Percentiles rank a stretch among this genome's conserved stretches.
phyloP scores from a whole-genome alignment of 2,797 vertebrate species.

The Ctenochaetus hawaiiensis region DNA sequence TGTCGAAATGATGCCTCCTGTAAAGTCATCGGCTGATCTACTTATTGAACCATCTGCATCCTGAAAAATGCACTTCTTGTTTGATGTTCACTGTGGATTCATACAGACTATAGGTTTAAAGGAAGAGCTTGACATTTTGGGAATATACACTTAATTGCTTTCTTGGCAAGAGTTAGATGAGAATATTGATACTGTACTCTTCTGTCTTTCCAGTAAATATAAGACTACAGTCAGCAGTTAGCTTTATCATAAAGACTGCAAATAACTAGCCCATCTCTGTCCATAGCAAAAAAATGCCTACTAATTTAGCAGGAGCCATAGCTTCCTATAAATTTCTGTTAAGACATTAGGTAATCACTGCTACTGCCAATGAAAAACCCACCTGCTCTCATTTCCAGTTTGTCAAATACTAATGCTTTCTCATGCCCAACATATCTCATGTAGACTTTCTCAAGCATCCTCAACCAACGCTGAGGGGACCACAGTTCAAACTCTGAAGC shows the following conservation, averaged over 20 bases:
- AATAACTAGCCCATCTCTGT: neutral
- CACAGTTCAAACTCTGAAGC: too few relatives aligned
- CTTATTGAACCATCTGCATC: neutral
- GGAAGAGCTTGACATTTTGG: neutral
- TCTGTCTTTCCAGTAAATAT: neutral
- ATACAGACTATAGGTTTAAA: neutral
- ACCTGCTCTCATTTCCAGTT: too few relatives aligned
- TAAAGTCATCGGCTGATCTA: neutral
- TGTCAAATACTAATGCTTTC: too few relatives aligned
- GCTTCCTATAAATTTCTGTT: too few relatives aligned
- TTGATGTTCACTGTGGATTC: neutral
- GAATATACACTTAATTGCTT: neutral
- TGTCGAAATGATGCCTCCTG: neutral
- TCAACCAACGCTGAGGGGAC: too few relatives aligned
- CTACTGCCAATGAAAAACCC: neutral
- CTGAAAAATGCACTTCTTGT: neutral
- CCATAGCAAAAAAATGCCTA: neutral
- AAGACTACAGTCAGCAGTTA: neutral
- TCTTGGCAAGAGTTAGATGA: neutral
- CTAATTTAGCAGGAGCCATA: too few relatives aligned
- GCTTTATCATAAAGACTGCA: constrained; percentile 9
- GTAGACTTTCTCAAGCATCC: too few relatives aligned
- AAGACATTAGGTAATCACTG: neutral
- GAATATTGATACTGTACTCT: neutral
- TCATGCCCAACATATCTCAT: too few relatives aligned